phyloP scores from a whole-genome alignment of 2,113 vertebrate species.

The Penelope pileata region DNA sequence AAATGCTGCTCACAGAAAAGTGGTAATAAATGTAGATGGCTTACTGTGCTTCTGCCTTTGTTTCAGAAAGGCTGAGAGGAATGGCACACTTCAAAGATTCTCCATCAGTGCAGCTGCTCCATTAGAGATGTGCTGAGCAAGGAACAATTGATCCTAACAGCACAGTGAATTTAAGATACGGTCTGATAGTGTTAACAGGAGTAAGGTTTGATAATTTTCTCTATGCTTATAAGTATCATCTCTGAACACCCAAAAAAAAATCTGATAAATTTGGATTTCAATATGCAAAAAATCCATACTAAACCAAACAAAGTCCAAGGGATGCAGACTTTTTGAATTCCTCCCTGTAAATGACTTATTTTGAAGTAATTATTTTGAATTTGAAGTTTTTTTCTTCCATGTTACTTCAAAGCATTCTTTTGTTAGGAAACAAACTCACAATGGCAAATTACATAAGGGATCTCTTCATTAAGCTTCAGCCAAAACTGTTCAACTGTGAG shows the following conservation, averaged over 20 bases:
- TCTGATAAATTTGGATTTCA: not conserved
- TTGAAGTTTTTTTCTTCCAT: not conserved
- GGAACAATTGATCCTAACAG: constrained; percentile 35
- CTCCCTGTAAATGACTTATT: not conserved
- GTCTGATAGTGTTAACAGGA: constrained; percentile 8
- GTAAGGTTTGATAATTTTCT: not conserved
- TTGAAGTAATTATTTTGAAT: not conserved
- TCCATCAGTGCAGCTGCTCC: not conserved
- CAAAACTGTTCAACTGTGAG: not conserved
- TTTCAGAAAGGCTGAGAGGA: not conserved
- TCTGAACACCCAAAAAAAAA: not conserved
- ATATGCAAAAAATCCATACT: not conserved
- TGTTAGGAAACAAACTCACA: not conserved
- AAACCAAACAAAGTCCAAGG: not conserved
- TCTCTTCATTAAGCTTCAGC: not conserved
- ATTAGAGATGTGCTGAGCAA: constrained; percentile 3
- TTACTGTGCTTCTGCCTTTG: not conserved
- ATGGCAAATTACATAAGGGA: not conserved
- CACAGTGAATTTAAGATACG: not conserved
- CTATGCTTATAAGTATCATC: not conserved
- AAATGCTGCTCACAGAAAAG: not conserved
- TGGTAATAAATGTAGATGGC: not conserved
- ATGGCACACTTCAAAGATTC: not conserved
- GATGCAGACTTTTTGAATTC: not conserved
- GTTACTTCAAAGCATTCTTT: not conserved